Percentiles rank a stretch among this genome's conserved stretches.
These are phyloP conservation scores for Avahi laniger DNA, from an alignment of 2,797 vertebrate genomes.

Conservation along the genomic window DNA sequence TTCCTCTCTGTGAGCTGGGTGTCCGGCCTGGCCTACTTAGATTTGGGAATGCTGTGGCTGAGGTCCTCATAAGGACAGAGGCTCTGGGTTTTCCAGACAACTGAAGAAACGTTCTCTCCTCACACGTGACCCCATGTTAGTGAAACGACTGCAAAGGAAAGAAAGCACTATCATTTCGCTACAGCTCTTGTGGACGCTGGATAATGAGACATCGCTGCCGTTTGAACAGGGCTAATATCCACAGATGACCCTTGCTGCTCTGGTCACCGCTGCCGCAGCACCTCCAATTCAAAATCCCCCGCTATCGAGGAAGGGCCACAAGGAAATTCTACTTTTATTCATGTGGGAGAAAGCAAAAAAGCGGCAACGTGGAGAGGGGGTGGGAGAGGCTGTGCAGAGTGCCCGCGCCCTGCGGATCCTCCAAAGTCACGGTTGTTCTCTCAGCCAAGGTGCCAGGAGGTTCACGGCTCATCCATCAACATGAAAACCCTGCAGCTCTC, in stretches of 20 bases:
- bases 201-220: neutral
- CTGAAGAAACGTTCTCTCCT: neutral
- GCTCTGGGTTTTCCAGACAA: neutral
- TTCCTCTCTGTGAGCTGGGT: neutral
- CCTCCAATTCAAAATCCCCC: neutral
- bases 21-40: neutral
- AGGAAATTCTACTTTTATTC: neutral
- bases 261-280: rapidly evolving
- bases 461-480: neutral
- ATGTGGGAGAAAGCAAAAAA: neutral
- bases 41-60: neutral
- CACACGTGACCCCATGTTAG: rapidly evolving
- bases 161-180: neutral
- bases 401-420: no score
- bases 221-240: neutral
- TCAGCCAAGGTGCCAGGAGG: neutral
- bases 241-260: neutral
- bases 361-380: rapidly evolving
- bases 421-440: neutral
- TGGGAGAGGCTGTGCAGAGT: neutral
- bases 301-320: no score
- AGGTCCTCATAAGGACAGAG: neutral
- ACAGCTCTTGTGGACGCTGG: no score
- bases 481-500: neutral
- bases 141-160: neutral